A percentile compares a stretch with the other conserved stretches of the same genome.
Conservation (phyloP, 2,888 invertebrate species). For the Lepidocyrtoides sp. region DNA sequence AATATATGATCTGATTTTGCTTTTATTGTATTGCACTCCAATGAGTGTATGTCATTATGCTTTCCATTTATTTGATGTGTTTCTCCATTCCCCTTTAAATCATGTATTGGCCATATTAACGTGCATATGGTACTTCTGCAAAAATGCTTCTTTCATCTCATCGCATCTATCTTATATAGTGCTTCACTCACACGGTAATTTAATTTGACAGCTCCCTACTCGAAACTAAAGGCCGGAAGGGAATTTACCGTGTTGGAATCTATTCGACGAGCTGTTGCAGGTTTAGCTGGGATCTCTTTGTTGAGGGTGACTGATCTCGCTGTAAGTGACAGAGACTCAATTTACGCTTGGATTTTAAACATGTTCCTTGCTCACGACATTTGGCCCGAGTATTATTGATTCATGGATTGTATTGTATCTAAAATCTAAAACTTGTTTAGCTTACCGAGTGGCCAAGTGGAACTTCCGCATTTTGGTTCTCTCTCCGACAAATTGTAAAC, state of each 20-base stretch:
- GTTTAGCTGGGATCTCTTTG: conserved; percentile 86
- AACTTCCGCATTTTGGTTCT: conserved; percentile 86
- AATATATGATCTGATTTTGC: neutral
- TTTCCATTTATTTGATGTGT: neutral
- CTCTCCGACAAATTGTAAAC: conserved; percentile 86
- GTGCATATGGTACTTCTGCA: neutral
- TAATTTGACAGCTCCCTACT: conserved; percentile 83
- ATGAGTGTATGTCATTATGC: neutral
- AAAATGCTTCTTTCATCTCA: too few species aligned
- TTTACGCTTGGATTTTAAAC: conserved; percentile 22
- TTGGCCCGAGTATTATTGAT: too few species aligned
- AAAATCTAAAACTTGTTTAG: conserved; percentile 76
- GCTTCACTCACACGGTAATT: conserved; percentile 69
- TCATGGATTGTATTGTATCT: neutral
- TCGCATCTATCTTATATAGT: conserved; percentile 59
- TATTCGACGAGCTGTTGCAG: conserved; percentile 86
- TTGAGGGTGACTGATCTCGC: conserved; percentile 86
- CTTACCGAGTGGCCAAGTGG: conserved; percentile 85
- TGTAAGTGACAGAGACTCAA: conserved; percentile 83
- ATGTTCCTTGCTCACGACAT: neutral
- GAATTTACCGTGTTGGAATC: conserved; percentile 86
- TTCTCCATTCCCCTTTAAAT: neutral
- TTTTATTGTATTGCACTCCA: neutral
- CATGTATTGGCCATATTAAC: too few species aligned
- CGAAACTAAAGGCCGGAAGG: conserved; percentile 84